Evolutionary conservation across 2,797 vertebrate species (phyloP).

Genomic region (Sebastes goodei): DNA sequence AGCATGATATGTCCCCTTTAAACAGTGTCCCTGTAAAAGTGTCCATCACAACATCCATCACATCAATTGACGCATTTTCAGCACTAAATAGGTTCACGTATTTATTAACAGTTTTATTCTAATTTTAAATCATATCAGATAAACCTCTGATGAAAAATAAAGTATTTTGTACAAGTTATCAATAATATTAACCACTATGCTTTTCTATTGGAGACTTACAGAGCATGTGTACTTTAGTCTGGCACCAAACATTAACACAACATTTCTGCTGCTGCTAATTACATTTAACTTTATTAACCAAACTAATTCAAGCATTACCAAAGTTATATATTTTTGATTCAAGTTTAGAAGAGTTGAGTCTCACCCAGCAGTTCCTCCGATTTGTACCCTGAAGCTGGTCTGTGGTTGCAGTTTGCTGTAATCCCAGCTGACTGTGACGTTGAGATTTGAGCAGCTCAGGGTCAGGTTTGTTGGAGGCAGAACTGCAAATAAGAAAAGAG

Average conservation of each 20-base stretch:
- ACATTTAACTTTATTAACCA: not conserved
- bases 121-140: no score
- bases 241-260: not conserved
- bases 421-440: constrained; percentile 24
- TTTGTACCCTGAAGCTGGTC: constrained; percentile 16
- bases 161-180: no score
- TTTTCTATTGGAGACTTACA: no score
- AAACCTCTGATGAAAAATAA: no score
- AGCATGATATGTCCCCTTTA: no score
- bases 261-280: not conserved
- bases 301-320: not conserved
- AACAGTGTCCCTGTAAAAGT: no score
- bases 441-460: constrained; percentile 25
- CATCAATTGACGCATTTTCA: no score
- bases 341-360: not conserved
- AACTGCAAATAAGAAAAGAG: constrained; percentile 10
- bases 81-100: no score
- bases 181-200: no score
- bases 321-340: not conserved
- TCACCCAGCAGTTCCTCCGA: not conserved
- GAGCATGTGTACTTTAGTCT: no score
- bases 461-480: constrained; percentile 45
- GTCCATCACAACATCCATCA: no score
- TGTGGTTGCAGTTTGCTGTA: not conserved
- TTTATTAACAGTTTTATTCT: no score